Percentiles rank a stretch among this genome's conserved stretches.
These are phyloP conservation scores for Branchinecta lindahli DNA, from an alignment of 1,140 invertebrate genomes.

Conservation along the genomic window DNA sequence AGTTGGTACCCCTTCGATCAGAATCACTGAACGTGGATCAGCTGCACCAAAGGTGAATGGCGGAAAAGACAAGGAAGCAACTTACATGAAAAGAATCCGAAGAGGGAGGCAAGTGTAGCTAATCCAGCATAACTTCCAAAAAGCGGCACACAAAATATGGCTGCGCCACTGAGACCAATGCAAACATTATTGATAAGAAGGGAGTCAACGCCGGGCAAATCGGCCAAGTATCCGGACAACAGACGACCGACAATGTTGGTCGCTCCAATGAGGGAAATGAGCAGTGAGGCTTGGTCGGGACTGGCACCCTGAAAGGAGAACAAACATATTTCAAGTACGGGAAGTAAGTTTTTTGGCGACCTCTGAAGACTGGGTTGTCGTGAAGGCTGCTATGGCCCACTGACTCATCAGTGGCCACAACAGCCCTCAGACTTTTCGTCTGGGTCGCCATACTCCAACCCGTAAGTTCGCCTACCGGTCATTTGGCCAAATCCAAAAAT, in stretches of 20 bases:
- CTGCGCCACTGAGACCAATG: conserved; percentile 69
- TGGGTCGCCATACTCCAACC: no score
- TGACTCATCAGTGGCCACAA: no score
- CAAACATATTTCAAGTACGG: neutral
- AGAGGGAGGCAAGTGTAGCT: conserved; percentile 68
- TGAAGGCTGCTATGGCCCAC: no score
- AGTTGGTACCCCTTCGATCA: no score
- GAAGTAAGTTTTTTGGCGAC: no score
- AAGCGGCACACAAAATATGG: conserved; percentile 68
- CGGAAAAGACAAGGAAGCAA: conserved; percentile 27
- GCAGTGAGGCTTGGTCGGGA: conserved; percentile 55
- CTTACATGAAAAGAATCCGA: conserved; percentile 91
- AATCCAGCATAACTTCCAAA: conserved; percentile 59
- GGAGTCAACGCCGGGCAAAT: conserved; percentile 73
- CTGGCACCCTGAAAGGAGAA: conserved; percentile 49
- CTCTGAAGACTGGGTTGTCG: no score
- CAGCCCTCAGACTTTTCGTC: no score
- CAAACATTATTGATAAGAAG: conserved; percentile 87
- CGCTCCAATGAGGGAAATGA: conserved; percentile 87
- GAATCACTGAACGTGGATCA: no score
- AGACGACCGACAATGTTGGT: conserved; percentile 83
- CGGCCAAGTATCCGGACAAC: conserved; percentile 65
- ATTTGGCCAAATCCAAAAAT: no score
- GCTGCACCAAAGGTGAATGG: no score
- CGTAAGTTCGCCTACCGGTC: no score